Evolutionary conservation across 2,113 vertebrate genomes (phyloP), one percentile per base, ranked within the genome.

Genomic region (Carlito syrichta): DNA sequence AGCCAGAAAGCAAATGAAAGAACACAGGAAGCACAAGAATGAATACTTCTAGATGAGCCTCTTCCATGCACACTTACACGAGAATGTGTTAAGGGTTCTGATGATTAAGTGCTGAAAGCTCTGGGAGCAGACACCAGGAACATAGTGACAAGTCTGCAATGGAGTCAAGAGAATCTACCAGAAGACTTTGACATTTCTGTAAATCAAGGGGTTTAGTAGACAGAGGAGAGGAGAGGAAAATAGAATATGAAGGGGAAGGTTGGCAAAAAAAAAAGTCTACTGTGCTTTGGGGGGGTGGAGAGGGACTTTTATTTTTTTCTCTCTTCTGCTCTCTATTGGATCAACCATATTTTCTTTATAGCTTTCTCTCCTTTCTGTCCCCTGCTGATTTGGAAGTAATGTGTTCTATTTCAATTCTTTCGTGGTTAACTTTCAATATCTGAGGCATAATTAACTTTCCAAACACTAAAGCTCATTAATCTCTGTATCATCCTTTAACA

Each of bases 251-350:
- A 85, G 50, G 10, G 2, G 1, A 58, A 43, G 35, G 2, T 12
- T 62, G 50, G 77, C 23, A 48, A 16, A 74, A 11, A 8, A 62
- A 27, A 43, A 87, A 27, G 52, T 43, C 43, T 32, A 45, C 6
- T 6, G 1, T 25, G 22, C 2, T n/a, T 60, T 71, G n/a, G n/a
- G n/a, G n/a, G n/a, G n/a, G n/a, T n/a, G n/a, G n/a, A n/a, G n/a
- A n/a, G n/a, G n/a, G n/a, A n/a, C n/a, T 35, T 19, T 25, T 17
- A 3, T 1, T 9, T 10, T 38, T 3, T 5, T 5, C 8, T 3
- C 8, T 19, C 35, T 69, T 68, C 45, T 89, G 20, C 62, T 68
- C 63, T 69, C 9, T 32, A 0, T 22, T 56, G 69, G n/a, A 23
- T 77, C 17, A 79, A 10, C 38, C 19, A 56, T 32, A 8, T 62